Base-by-base conservation (phyloP, 2,113 vertebrate genomes). In the Prionailurus viverrinus region DNA sequence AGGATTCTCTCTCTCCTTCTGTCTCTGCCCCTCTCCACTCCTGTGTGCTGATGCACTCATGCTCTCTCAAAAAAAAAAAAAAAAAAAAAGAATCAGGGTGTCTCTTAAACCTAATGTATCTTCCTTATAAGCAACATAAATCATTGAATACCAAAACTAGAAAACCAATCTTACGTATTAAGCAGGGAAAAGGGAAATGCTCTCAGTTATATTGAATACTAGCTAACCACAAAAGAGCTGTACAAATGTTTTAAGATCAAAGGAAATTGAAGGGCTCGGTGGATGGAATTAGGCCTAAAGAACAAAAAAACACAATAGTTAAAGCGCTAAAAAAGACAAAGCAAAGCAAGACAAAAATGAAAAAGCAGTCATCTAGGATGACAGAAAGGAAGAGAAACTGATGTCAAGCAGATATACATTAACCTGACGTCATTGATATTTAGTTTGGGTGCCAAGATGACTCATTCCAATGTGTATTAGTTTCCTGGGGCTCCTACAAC, bases 191-290 rank as follows among this genome's bases (percentile, higher is more conserved):
- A 80, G 23, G 65, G 58, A 16, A 69, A 61, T 74, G 41, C 19
- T 84, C 12, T 93, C 15, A 76, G 68, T 74, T 55, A 51, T 36
- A 41, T 9, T 61, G 53, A 82, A 92, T 15, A 85, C 25, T 48
- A 95, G 71, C 61, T 65, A 39, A 74, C 93, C 41, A 36, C 58
- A 29, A 85, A 95, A 25, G 25, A 16, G 76, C 69, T 76, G 19
- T 65, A 55, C n/a, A 66, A 66, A 36, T 79, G n/a, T 55, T 96
- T 95, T 91, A 91, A 81, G 39, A 78, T 68, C 73, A 78, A 94
- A 93, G 45, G 55, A 85, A 89, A 51, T 69, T 61, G 16, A 48
- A 90, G 33, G 48, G 25, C 5, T 96, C 55, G 41, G 41, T 53
- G 78, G 7, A 55, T 66, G 61, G 53, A 86, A 74, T 94, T 78